phyloP scores from a whole-genome alignment of 2,113 vertebrate species.

The Cyprinodon tularosa region DNA sequence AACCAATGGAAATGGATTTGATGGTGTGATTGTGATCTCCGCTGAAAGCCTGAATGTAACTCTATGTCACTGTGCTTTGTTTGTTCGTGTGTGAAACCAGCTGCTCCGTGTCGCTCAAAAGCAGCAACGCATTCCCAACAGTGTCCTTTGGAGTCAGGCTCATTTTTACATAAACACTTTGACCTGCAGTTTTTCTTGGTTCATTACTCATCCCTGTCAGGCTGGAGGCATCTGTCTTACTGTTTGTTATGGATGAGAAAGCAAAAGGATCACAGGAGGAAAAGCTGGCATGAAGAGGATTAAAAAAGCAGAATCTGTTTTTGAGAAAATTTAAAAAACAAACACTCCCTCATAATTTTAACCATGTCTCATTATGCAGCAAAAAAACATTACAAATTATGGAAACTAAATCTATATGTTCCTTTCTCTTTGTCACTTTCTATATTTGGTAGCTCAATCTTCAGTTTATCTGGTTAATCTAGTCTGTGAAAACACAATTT shows the following conservation, averaged over 20 bases:
- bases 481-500: not conserved
- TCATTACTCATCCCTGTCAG: conserved; percentile 35
- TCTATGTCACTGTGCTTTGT: conserved; percentile 18
- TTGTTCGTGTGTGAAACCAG: conserved; percentile 52
- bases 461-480: not conserved
- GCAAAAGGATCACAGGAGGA: not conserved
- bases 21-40: not conserved
- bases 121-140: conserved; percentile 31
- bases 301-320: too few species aligned
- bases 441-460: not conserved
- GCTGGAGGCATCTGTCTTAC: not conserved
- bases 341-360: not conserved
- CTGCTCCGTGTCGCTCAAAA: conserved; percentile 62
- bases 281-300: not conserved
- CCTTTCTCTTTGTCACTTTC: not conserved
- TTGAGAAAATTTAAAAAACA: not conserved
- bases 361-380: not conserved
- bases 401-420: not conserved
- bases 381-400: not conserved
- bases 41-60: not conserved
- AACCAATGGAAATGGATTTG: not conserved
- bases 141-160: conserved; percentile 38
- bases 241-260: not conserved
- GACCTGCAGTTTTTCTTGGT: conserved; percentile 21
- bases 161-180: conserved; percentile 9